Evolutionary conservation across 2,113 vertebrate species (phyloP).

Genomic region (Caranx melampygus): DNA sequence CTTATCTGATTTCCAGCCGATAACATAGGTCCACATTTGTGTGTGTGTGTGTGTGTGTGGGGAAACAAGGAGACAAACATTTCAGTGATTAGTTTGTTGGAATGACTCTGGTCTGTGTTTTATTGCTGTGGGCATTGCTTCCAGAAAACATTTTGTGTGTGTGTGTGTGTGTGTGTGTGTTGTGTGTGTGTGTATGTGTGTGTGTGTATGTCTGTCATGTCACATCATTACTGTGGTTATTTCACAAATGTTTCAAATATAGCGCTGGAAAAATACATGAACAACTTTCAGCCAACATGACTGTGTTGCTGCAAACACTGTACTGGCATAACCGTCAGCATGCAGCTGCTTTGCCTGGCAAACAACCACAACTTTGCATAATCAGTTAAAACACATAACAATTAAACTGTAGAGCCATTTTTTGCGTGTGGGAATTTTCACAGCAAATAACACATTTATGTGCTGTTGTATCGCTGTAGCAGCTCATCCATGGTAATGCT

Average conservation of each 20-base stretch:
- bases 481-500: not conserved
- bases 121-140: conserved; percentile 64
- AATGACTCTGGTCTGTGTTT: conserved; percentile 52
- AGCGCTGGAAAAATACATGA: not conserved
- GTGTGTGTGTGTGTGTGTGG: conserved; percentile 25
- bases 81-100: conserved; percentile 58
- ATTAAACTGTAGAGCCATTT: not conserved
- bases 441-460: not conserved
- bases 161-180: conserved; percentile 7
- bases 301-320: not conserved
- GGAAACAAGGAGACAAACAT: conserved; percentile 31
- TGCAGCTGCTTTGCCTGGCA: not conserved
- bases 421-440: not conserved
- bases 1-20: conserved; percentile 63
- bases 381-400: not conserved
- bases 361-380: conserved; percentile 12
- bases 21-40: conserved; percentile 33
- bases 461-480: not conserved
- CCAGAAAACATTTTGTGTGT: conserved; percentile 34
- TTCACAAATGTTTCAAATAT: not conserved
- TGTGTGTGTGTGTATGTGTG: conserved; percentile 24
- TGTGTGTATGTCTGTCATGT: not conserved
- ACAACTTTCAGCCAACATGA: not conserved
- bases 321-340: too few species aligned
- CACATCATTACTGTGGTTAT: not conserved